Evolutionary conservation across 1,140 invertebrate genomes (phyloP), one percentile per base, ranked within the genome.

Genomic region (Heliothis virescens): DNA sequence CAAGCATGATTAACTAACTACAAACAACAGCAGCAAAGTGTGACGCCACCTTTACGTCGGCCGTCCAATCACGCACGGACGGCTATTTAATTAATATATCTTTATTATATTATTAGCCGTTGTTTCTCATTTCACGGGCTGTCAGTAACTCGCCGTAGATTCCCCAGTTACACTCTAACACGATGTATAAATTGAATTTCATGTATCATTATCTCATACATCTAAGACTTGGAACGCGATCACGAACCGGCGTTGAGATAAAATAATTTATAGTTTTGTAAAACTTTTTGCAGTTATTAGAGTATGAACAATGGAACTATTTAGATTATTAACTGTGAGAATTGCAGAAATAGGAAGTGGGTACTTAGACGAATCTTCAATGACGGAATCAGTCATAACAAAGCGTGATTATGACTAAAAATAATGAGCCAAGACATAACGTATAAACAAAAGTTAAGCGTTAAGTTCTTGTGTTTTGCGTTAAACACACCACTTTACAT

Each of bases 121-220:
- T 63, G 55, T 47, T 63, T 62, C 26, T 65, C 50, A 65, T 81
- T 73, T 73, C 67, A 81, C 67, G 80, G 72, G 65, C 59, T 72
- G 80, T 77, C 80, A 77, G 47, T 67, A 73, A 18, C 34, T 21
- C 34, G 34, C 11, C 26, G 11, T 47, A 75, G 41, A 52, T 18
- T 47, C 41, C n/a, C 71, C 10, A 15, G n/a, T 59, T 13, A 29
- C 48, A 1, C 16, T n/a, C 18, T 55, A 55, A 77, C 29, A 50
- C 9, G 62, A 11, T 53, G 34, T 50, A 62, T 50, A 62, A 75
- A 75, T 75, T 75, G 57, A 74, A 60, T 60, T 60, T 60, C 21
- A 63, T 74, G 47, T 69, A 59, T 71, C 62, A 52, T 62, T 80
- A 80, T 80, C 79, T 67, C 41, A 76, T 63, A 74, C 12, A 74